Evolutionary conservation across 2,888 invertebrate species (phyloP).

Genomic region (Melolontha melolontha): DNA sequence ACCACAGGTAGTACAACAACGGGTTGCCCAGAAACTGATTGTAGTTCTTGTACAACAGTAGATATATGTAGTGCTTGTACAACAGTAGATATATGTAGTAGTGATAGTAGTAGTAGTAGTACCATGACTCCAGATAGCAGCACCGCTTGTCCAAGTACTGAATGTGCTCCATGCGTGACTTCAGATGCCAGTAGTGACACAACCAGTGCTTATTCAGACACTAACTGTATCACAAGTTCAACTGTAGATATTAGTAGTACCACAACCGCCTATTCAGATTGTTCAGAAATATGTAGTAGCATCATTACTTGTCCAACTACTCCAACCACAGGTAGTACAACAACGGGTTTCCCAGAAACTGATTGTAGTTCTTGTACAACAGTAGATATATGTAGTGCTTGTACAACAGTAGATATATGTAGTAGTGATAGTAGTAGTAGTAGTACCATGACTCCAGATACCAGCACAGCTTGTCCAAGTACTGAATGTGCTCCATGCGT

Average conservation of each 20-base stretch:
- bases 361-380: conserved; percentile 1
- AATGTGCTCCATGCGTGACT: too few species aligned
- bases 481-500: background rate
- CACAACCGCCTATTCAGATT: background rate
- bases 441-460: background rate
- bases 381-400: background rate
- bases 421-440: too few species aligned
- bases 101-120: background rate
- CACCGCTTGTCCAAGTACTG: too few species aligned
- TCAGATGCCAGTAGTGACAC: too few species aligned
- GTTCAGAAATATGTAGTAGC: background rate
- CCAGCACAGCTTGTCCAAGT: background rate
- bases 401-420: too few species aligned
- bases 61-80: background rate
- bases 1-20: background rate
- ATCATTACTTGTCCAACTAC: background rate
- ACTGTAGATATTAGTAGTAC: too few species aligned
- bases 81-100: too few species aligned
- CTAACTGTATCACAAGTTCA: too few species aligned
- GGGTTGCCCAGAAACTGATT: background rate
- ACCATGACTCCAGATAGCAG: background rate
- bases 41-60: conserved; percentile 2
- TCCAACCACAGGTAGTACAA: too few species aligned
- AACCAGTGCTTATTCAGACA: too few species aligned
- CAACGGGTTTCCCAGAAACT: background rate